These are phyloP conservation scores for Drosophila buzzatii DNA, from an alignment of 2,888 invertebrate genomes.

Conservation along the genomic window DNA sequence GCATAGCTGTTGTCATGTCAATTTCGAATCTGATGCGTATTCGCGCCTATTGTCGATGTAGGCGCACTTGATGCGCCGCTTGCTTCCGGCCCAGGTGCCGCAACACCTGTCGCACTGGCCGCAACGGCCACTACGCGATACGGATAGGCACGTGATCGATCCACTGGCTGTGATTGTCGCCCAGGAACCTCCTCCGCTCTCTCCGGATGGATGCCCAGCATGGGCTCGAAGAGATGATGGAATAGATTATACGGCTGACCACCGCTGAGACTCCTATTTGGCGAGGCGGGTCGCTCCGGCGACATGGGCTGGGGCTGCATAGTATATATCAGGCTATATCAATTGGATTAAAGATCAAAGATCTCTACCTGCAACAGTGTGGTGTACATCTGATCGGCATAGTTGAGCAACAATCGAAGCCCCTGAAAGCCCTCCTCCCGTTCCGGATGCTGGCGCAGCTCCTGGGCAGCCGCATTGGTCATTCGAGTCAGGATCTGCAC, in stretches of 20 bases:
- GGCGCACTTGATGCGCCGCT: neutral
- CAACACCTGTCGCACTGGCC: neutral
- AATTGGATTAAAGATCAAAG: neutral
- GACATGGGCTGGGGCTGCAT: conserved; percentile 29
- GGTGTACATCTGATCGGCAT: conserved; percentile 55
- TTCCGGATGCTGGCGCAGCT: conserved; percentile 46
- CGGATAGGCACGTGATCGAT: conserved; percentile 17
- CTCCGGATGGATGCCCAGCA: neutral
- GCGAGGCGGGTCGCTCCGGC: neutral
- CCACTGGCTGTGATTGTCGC: neutral
- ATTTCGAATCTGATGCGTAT: conserved; percentile 13
- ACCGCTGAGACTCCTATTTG: neutral
- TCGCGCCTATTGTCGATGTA: neutral
- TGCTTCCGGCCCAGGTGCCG: neutral
- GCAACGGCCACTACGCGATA: conserved; percentile 21
- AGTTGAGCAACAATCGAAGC: conserved; percentile 35
- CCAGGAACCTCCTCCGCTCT: neutral
- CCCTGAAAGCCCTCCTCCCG: conserved; percentile 43
- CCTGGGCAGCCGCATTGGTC: conserved; percentile 45
- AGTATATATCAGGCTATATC: no score
- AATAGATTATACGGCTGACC: conserved; percentile 29
- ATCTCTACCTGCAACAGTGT: conserved; percentile 42
- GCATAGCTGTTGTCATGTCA: conserved; percentile 1
- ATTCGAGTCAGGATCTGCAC: conserved; percentile 51
- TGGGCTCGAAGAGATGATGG: conserved; percentile 46